Conservation (phyloP, 2,113 vertebrate genomes). For the Geococcyx californianus region DNA sequence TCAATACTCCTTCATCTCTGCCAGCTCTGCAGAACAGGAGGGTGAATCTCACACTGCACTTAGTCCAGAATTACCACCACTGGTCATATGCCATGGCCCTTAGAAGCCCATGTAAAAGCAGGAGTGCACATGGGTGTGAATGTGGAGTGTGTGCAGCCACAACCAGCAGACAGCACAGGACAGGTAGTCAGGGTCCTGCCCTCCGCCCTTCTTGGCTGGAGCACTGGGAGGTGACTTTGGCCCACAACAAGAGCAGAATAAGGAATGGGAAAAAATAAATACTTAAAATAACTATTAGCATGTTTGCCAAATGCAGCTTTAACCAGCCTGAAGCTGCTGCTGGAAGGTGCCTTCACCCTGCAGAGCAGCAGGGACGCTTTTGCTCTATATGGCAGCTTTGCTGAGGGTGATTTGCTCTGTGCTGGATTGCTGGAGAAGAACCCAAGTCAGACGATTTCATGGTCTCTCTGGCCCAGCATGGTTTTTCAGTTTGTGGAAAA, state of each 20-base stretch:
- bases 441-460: not conserved
- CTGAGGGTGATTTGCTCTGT: not conserved
- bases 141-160: not conserved
- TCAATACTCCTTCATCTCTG: not conserved
- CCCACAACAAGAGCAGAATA: not conserved
- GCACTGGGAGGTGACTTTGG: not conserved
- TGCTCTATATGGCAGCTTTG: not conserved
- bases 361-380: not conserved
- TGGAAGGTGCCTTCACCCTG: not conserved
- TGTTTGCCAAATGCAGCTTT: not conserved
- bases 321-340: not conserved
- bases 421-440: not conserved
- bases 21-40: not conserved
- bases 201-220: accelerated
- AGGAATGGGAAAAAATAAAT: not conserved
- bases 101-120: not conserved
- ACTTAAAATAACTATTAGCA: not conserved
- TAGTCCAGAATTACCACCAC: not conserved
- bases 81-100: not conserved
- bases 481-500: not conserved
- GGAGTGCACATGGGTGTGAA: accelerated
- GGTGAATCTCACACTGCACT: not conserved
- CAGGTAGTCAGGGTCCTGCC: not conserved
- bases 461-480: not conserved
- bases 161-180: not conserved